Percentiles rank a stretch among this genome's conserved stretches.
Evolutionary conservation across 2,888 invertebrate species (phyloP).

Genomic region (Chymomyza amoena): DNA sequence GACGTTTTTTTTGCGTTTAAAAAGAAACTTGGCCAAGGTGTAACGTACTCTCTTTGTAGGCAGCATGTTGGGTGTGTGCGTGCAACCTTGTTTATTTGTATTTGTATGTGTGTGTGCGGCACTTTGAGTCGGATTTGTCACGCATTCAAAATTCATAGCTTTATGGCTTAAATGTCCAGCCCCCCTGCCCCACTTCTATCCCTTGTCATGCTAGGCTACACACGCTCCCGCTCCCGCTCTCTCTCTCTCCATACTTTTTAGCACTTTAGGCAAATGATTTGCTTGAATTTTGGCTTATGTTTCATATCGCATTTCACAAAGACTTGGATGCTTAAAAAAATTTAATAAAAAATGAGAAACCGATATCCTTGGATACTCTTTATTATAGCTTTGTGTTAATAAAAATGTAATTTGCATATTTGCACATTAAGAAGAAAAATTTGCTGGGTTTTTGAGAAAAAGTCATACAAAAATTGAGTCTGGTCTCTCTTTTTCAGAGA

Average conservation of each 20-base stretch:
- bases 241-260: neutral
- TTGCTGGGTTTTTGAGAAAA: too few relatives aligned
- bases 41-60: neutral
- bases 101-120: neutral
- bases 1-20: neutral
- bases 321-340: constrained; percentile 34
- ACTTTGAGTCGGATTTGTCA: neutral
- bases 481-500: too few relatives aligned
- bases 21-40: neutral
- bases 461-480: too few relatives aligned
- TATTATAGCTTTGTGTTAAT: too few relatives aligned
- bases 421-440: too few relatives aligned
- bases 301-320: constrained; percentile 37
- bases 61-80: too few relatives aligned
- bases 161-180: neutral
- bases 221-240: neutral
- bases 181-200: too few relatives aligned
- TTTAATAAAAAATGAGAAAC: too few relatives aligned
- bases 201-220: neutral
- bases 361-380: too few relatives aligned
- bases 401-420: too few relatives aligned
- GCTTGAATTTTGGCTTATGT: constrained; percentile 39
- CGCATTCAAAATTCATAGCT: neutral
- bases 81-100: too few relatives aligned
- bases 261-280: constrained; percentile 18